phyloP scores from a whole-genome alignment of 2,797 vertebrate genomes.

The Otolemur crassicaudatus region DNA sequence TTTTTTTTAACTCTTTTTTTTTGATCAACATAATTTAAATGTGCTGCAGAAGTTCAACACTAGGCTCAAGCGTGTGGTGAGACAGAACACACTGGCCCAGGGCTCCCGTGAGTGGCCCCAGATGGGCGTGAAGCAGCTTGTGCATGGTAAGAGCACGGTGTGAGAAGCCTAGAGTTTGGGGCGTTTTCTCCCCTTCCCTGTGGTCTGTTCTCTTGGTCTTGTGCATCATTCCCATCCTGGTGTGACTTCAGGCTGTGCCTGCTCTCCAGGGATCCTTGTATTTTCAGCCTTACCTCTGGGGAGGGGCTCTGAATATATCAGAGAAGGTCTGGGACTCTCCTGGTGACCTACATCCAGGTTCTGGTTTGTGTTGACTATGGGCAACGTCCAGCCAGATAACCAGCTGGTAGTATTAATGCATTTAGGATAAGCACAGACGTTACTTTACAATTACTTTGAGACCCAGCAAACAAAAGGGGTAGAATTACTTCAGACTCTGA shows the following conservation, averaged over 20 bases:
- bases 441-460: background rate
- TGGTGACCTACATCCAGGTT: background rate
- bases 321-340: background rate
- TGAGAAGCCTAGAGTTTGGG: background rate
- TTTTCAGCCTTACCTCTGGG: background rate
- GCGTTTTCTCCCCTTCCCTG: background rate
- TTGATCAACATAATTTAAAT: too few species aligned
- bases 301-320: background rate
- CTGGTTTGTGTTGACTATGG: background rate
- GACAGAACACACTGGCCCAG: too few species aligned
- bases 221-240: background rate
- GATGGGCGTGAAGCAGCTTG: too few species aligned
- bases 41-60: too few species aligned
- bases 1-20: too few species aligned
- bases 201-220: background rate
- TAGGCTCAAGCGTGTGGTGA: too few species aligned
- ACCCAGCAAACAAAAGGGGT: background rate
- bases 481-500: constrained; percentile 28
- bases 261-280: background rate
- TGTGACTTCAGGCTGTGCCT: constrained; percentile 7
- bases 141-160: background rate
- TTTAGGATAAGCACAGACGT: background rate
- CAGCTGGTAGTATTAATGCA: background rate
- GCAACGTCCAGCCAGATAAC: background rate
- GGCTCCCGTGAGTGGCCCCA: too few species aligned